Evolutionary conservation across 2,797 vertebrate species (phyloP).

Genomic region (Enteromius afrohamiltoni): DNA sequence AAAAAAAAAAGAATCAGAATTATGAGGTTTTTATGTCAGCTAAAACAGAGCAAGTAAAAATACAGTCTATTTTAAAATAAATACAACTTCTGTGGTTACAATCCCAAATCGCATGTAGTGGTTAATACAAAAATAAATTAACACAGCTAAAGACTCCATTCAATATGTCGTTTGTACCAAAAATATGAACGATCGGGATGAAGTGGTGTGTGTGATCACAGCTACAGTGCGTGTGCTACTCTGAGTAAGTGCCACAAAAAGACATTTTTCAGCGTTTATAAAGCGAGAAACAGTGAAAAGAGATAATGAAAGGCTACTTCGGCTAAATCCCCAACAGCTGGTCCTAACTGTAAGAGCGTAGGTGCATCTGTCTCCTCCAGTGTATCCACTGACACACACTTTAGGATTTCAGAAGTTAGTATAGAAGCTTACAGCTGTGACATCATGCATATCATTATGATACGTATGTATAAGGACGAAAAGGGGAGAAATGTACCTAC

Average conservation of each 20-base stretch:
- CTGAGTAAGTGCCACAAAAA: conserved; percentile 43
- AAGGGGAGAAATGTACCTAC: background rate
- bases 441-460: conserved; percentile 27
- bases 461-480: background rate
- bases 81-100: conserved; percentile 73
- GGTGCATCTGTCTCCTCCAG: conserved; percentile 37
- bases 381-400: conserved; percentile 30
- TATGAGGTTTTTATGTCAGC: conserved; percentile 52
- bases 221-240: conserved; percentile 54
- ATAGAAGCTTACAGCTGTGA: conserved; percentile 15
- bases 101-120: conserved; percentile 73
- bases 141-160: conserved; percentile 64
- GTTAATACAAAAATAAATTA: conserved; percentile 74
- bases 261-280: conserved; percentile 31
- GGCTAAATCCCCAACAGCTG: conserved; percentile 36
- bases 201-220: conserved; percentile 43
- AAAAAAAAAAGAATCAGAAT: conserved; percentile 64
- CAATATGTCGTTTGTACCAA: conserved; percentile 58
- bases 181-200: conserved; percentile 50
- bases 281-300: background rate
- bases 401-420: conserved; percentile 13
- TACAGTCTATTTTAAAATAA: conserved; percentile 74
- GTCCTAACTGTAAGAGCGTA: conserved; percentile 29
- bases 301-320: conserved; percentile 20
- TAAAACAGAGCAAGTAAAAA: conserved; percentile 57